Conservation (phyloP, 2,888 invertebrate species). For the Hofmannophila pseudospretella region DNA sequence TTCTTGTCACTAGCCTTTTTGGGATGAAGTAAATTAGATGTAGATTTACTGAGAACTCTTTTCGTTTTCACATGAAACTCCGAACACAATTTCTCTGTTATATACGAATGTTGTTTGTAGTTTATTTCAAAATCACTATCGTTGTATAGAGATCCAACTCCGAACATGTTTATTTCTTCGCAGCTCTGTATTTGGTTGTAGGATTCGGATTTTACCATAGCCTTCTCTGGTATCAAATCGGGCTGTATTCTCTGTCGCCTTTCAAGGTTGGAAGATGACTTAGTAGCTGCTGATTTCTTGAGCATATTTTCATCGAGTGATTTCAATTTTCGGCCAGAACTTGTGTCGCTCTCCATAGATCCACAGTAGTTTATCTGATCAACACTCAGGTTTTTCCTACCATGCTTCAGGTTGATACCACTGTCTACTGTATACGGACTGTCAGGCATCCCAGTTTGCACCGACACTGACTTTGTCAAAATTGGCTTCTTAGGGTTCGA, state of each 20-base stretch:
- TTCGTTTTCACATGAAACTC: constrained; percentile 86
- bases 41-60: constrained; percentile 79
- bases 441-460: constrained; percentile 72
- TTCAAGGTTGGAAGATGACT: constrained; percentile 67
- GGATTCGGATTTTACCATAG: constrained; percentile 67
- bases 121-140: constrained; percentile 76
- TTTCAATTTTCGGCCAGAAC: constrained; percentile 68
- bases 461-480: constrained; percentile 71
- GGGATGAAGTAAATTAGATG: constrained; percentile 79
- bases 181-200: constrained; percentile 75
- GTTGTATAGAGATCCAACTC: constrained; percentile 75
- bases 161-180: constrained; percentile 75
- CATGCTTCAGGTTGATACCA: constrained; percentile 66
- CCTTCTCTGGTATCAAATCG: constrained; percentile 71
- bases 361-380: constrained; percentile 75
- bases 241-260: constrained; percentile 73
- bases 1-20: constrained; percentile 73
- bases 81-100: constrained; percentile 82
- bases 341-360: constrained; percentile 71
- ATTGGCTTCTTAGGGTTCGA: constrained; percentile 70
- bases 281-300: constrained; percentile 64
- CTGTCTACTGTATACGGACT: constrained; percentile 55
- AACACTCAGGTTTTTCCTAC: constrained; percentile 68
- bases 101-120: constrained; percentile 79
- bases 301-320: constrained; percentile 72